Conservation (phyloP, 1,140 invertebrate genomes). For the Ips typographus region DNA sequence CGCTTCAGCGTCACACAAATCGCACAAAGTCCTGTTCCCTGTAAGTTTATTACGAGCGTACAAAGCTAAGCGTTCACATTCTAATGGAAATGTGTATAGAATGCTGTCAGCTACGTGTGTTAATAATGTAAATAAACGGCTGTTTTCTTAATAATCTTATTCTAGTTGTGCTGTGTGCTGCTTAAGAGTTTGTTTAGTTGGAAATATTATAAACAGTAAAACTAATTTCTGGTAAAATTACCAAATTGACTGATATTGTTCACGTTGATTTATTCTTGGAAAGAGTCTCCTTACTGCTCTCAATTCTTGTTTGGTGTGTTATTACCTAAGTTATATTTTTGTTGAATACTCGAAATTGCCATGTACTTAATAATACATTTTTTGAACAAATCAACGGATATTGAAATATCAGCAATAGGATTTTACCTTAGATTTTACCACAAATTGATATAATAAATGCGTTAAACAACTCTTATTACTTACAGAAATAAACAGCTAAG, state of each 20-base stretch:
- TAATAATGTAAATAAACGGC: background rate
- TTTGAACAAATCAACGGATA: constrained; percentile 37
- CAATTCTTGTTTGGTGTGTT: background rate
- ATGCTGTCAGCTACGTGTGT: background rate
- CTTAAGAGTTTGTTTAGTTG: too few species aligned
- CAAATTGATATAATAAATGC: background rate
- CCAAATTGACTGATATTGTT: too few species aligned
- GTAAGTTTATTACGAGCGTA: constrained; percentile 41
- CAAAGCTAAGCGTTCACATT: constrained; percentile 16
- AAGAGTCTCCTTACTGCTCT: too few species aligned
- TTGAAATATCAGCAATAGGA: too few species aligned
- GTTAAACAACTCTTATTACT: constrained; percentile 51
- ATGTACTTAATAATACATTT: background rate
- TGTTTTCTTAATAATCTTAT: too few species aligned
- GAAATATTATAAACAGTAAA: too few species aligned
- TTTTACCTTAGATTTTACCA: too few species aligned
- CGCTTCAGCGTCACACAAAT: constrained; percentile 60
- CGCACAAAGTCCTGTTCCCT: constrained; percentile 86
- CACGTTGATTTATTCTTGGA: too few species aligned
- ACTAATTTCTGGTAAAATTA: too few species aligned
- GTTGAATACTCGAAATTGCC: background rate
- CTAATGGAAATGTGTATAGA: background rate
- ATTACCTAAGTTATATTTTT: background rate
- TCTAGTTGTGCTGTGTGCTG: too few species aligned
- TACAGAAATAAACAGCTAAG: constrained; percentile 91